phyloP scores from a whole-genome alignment of 2,888 invertebrate species.

The Ptilodon capucinus region DNA sequence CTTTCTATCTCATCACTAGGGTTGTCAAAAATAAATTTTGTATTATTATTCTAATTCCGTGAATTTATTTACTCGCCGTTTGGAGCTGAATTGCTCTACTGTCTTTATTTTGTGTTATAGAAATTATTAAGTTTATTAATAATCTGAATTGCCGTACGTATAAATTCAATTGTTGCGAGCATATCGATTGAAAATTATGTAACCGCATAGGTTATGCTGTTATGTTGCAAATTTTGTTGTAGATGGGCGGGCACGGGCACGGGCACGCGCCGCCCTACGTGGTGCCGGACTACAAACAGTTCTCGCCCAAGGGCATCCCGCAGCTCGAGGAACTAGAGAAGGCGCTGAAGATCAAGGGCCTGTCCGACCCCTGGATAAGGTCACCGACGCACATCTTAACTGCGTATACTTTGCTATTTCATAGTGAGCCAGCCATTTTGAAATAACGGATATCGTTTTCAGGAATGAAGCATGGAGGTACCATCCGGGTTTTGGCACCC shows the following conservation, averaged over 20 bases:
- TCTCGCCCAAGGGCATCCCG: conserved; percentile 87
- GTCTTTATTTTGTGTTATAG: no score
- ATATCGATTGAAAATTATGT: conserved; percentile 34
- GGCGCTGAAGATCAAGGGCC: conserved; percentile 86
- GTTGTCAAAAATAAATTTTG: no score
- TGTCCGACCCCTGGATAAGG: conserved; percentile 95
- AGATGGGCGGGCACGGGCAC: conserved; percentile 60
- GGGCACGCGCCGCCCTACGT: conserved; percentile 80
- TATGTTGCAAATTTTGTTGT: conserved; percentile 14
- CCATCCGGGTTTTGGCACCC: conserved; percentile 84
- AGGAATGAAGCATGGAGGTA: conserved; percentile 94
- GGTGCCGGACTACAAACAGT: conserved; percentile 88
- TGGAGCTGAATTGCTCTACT: no score
- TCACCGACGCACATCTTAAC: conserved; percentile 32
- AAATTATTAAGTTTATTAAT: no score
- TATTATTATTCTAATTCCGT: no score
- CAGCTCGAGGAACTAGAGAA: conserved; percentile 84
- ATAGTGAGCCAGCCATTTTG: not conserved
- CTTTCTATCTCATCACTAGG: no score
- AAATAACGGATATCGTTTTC: conserved; percentile 16
- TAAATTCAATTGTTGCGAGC: conserved; percentile 1
- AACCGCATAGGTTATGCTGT: conserved; percentile 45
- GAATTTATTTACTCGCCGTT: no score
- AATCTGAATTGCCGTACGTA: not conserved
- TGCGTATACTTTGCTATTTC: not conserved